Conservation (phyloP, 2,888 invertebrate genomes). For the Drosophila conformis region DNA sequence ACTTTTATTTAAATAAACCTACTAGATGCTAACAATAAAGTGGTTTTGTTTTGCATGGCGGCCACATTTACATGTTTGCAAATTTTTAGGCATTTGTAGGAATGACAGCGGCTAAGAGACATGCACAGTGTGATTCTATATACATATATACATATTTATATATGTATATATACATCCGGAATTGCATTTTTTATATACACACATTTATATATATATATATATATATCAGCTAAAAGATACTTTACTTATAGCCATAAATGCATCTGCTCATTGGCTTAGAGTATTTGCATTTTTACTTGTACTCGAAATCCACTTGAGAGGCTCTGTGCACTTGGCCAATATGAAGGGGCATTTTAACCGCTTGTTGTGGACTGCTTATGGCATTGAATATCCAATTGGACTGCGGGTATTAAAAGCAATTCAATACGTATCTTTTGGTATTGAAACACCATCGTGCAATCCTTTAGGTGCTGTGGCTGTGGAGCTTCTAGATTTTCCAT, state of each 20-base stretch:
- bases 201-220: background rate
- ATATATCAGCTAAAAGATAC: constrained; percentile 13
- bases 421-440: constrained; percentile 36
- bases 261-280: constrained; percentile 39
- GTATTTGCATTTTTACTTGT: constrained; percentile 44
- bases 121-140: background rate
- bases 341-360: constrained; percentile 13
- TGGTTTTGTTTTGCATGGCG: background rate
- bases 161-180: too few relatives aligned
- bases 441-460: constrained; percentile 26
- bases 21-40: background rate
- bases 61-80: background rate
- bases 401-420: constrained; percentile 48
- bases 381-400: constrained; percentile 57
- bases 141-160: background rate
- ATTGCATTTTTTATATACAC: constrained; percentile 2
- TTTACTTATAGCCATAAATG: constrained; percentile 41
- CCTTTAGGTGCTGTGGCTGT: constrained; percentile 20
- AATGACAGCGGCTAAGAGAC: background rate
- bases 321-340: constrained; percentile 36
- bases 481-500: constrained; percentile 25
- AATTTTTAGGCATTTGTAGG: background rate
- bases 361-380: constrained; percentile 19
- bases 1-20: background rate
- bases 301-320: constrained; percentile 71